phyloP scores from a whole-genome alignment of 2,888 invertebrate species.

The Proisotoma minuta region DNA sequence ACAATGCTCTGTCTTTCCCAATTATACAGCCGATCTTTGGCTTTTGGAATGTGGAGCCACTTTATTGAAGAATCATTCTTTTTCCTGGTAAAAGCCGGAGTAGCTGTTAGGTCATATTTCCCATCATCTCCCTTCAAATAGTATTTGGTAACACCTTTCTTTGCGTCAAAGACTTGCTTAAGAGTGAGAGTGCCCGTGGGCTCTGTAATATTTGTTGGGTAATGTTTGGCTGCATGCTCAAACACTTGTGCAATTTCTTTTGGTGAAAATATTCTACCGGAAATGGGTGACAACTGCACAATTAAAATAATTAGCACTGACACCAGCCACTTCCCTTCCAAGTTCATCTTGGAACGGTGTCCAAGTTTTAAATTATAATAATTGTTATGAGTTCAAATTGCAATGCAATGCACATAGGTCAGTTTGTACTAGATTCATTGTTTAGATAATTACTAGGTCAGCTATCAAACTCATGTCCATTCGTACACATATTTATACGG shows the following conservation, averaged over 20 bases:
- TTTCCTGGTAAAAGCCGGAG: neutral
- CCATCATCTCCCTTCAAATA: neutral
- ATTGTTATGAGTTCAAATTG: too few relatives aligned
- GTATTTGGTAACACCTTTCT: neutral
- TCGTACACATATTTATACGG: too few relatives aligned
- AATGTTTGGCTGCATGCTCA: neutral
- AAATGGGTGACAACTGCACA: neutral
- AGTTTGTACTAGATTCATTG: too few relatives aligned
- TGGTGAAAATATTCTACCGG: neutral
- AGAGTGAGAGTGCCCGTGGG: neutral
- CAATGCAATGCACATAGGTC: too few relatives aligned
- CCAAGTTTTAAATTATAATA: too few relatives aligned
- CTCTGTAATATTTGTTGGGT: neutral
- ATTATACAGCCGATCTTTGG: neutral
- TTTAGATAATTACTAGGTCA: too few relatives aligned
- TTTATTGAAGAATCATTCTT: neutral
- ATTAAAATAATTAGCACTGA: neutral
- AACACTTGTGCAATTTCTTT: neutral
- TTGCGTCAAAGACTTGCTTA: neutral
- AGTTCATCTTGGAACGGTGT: neutral
- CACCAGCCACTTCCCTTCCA: neutral
- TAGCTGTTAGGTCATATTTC: neutral
- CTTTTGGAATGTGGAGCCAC: neutral
- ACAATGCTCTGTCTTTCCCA: constrained; percentile 1
- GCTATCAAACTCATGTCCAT: too few relatives aligned